Conservation (phyloP, 2,888 invertebrate genomes). For the Lepidochrysops patricia region DNA sequence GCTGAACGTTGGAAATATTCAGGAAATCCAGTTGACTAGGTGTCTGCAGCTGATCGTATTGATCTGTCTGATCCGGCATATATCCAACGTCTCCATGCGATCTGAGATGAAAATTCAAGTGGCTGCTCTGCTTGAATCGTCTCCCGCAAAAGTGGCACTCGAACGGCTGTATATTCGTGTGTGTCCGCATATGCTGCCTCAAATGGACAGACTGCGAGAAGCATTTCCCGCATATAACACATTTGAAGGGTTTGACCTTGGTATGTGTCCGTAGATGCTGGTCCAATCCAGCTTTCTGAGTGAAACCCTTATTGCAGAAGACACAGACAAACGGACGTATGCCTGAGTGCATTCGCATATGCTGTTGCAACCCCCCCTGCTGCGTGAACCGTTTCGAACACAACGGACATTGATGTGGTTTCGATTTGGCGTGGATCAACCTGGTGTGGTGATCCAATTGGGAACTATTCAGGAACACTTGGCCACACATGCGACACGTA, state of each 20-base stretch:
- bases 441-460: conserved; percentile 58
- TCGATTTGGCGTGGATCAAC: conserved; percentile 51
- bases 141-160: conserved; percentile 55
- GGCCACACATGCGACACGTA: conserved; percentile 49
- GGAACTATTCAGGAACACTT: conserved; percentile 42
- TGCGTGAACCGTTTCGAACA: conserved; percentile 64
- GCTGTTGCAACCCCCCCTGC: conserved; percentile 63
- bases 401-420: conserved; percentile 57
- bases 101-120: conserved; percentile 63
- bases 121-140: conserved; percentile 65
- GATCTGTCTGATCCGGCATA: conserved; percentile 38
- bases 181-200: conserved; percentile 66
- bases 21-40: conserved; percentile 44
- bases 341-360: conserved; percentile 65
- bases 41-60: conserved; percentile 34
- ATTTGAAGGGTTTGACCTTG: conserved; percentile 63
- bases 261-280: conserved; percentile 67
- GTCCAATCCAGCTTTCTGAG: conserved; percentile 64
- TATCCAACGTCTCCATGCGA: conserved; percentile 46
- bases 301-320: conserved; percentile 60
- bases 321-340: conserved; percentile 58
- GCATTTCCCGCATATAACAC: conserved; percentile 59
- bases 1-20: conserved; percentile 50
- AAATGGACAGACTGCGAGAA: conserved; percentile 68
- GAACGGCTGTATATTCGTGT: conserved; percentile 67